A percentile compares a stretch with the other conserved stretches of the same genome.
Conservation (phyloP, 2,797 vertebrate genomes). For the Steatocranus sp. region DNA sequence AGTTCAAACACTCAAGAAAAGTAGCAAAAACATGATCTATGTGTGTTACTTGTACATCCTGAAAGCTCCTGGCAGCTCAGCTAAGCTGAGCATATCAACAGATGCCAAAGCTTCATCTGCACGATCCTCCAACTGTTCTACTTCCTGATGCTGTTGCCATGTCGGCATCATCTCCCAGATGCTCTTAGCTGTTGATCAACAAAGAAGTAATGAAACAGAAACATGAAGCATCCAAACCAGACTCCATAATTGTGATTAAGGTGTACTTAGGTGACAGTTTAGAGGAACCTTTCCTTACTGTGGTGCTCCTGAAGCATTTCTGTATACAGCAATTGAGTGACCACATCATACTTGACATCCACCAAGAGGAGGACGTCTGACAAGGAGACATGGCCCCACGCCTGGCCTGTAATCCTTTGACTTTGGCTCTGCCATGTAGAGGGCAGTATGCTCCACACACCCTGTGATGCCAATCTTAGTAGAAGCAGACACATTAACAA, state of each 20-base stretch:
- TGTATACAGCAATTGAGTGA: conserved; percentile 61
- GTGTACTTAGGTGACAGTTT: neutral
- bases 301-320: conserved; percentile 78
- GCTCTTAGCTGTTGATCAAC: conserved; percentile 43
- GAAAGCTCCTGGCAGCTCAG: conserved; percentile 73
- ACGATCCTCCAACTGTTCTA: conserved; percentile 53
- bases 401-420: conserved; percentile 6
- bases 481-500: neutral
- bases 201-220: neutral
- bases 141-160: conserved; percentile 57
- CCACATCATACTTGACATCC: conserved; percentile 72
- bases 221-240: neutral
- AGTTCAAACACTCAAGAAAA: neutral
- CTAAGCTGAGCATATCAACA: conserved; percentile 63
- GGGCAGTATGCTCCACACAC: conserved; percentile 55
- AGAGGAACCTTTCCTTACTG: conserved; percentile 50
- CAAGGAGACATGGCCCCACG: conserved; percentile 45
- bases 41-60: conserved; percentile 69
- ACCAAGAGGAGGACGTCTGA: conserved; percentile 66
- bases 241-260: neutral
- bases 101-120: conserved; percentile 63
- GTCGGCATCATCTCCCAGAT: conserved; percentile 63
- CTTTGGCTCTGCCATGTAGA: conserved; percentile 2
- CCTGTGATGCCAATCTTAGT: conserved; percentile 64
- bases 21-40: neutral